Evolutionary conservation across 2,888 invertebrate genomes (phyloP).

Genomic region (Tiphia femorata): DNA sequence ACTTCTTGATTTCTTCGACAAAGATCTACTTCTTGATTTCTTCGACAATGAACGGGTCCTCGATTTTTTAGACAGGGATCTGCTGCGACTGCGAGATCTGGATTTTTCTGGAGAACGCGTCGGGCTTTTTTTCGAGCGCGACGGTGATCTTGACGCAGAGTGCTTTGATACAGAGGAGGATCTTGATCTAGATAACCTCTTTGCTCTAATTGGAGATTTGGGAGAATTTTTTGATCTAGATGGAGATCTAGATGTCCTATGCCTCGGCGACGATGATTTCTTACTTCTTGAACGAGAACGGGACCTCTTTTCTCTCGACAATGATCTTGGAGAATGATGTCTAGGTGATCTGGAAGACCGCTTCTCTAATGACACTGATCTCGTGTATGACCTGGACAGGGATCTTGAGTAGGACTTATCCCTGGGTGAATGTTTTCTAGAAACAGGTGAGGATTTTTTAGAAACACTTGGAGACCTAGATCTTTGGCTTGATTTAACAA

Average conservation of each 20-base stretch:
- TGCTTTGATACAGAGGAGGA: slow-evolving; percentile 56
- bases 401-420: slow-evolving; percentile 58
- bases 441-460: slow-evolving; percentile 38
- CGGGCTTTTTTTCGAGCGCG: slow-evolving; percentile 48
- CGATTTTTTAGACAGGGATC: slow-evolving; percentile 55
- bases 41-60: slow-evolving; percentile 36
- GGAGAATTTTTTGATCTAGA: slow-evolving; percentile 36
- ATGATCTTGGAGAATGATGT: slow-evolving; percentile 35
- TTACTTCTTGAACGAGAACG: slow-evolving; percentile 43
- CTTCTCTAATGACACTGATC: slow-evolving; percentile 49
- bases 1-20: slow-evolving; percentile 55
- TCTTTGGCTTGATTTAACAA: slow-evolving; percentile 10
- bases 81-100: slow-evolving; percentile 59
- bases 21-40: slow-evolving; percentile 47
- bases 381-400: slow-evolving; percentile 43
- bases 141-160: slow-evolving; percentile 45
- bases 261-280: slow-evolving; percentile 44
- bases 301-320: slow-evolving; percentile 41
- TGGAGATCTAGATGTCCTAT: slow-evolving; percentile 37
- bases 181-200: slow-evolving; percentile 47
- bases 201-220: slow-evolving; percentile 31
- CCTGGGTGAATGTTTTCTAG: slow-evolving; percentile 42
- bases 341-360: slow-evolving; percentile 55
- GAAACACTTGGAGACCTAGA: slow-evolving; percentile 36
- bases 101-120: slow-evolving; percentile 53